These are phyloP conservation scores for Chironomus riparius DNA, from an alignment of 2,888 invertebrate species.

Conservation along the genomic window DNA sequence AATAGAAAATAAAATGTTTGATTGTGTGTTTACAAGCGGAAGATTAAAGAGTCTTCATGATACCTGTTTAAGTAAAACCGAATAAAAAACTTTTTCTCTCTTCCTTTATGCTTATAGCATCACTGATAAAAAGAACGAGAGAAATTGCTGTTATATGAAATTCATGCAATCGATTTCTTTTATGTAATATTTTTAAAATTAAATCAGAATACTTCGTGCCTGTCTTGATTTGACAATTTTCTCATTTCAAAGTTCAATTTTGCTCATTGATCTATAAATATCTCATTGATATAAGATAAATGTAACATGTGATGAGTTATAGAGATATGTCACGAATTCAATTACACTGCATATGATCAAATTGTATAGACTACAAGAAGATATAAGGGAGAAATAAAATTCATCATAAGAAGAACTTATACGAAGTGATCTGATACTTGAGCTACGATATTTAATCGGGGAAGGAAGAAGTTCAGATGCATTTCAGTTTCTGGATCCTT, in stretches of 20 bases:
- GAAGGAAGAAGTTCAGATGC: too few species aligned
- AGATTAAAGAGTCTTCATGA: conserved; percentile 17
- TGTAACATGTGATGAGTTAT: conserved; percentile 6
- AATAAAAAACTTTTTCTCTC: background rate
- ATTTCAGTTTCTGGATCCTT: too few species aligned
- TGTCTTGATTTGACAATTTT: background rate
- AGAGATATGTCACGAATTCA: conserved; percentile 23
- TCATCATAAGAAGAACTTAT: background rate
- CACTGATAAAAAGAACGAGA: background rate
- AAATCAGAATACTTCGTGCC: too few species aligned
- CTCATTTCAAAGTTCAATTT: background rate
- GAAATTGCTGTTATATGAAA: background rate
- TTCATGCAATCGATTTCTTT: background rate
- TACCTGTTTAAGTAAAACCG: background rate
- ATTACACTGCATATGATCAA: background rate
- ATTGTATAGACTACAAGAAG: background rate
- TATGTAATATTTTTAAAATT: background rate
- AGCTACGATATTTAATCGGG: background rate
- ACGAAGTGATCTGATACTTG: background rate
- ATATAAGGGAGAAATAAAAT: background rate
- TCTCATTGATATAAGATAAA: background rate
- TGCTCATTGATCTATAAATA: background rate
- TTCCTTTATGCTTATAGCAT: background rate
- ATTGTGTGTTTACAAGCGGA: conserved; percentile 27
- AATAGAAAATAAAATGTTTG: conserved; percentile 23